These are phyloP conservation scores for Mohoua ochrocephala DNA, from an alignment of 2,113 vertebrate genomes.

Conservation along the genomic window DNA sequence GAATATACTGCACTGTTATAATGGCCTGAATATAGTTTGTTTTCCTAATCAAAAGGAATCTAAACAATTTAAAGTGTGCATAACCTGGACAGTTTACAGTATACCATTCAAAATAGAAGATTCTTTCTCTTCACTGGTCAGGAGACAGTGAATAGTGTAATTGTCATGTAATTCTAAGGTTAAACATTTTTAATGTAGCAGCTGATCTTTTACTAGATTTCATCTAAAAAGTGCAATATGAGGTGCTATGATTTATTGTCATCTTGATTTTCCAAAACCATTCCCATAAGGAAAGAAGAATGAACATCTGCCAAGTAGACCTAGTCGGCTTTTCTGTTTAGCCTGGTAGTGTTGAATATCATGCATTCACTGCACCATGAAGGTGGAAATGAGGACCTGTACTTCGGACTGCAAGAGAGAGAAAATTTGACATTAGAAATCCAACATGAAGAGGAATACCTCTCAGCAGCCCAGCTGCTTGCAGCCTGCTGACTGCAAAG, in stretches of 20 bases:
- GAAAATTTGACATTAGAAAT: background rate
- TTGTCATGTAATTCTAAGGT: background rate
- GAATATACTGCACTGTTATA: background rate
- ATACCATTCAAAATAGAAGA: background rate
- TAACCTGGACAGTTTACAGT: background rate
- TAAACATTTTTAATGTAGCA: background rate
- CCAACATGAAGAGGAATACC: background rate
- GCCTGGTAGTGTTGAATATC: background rate
- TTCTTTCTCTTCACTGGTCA: background rate
- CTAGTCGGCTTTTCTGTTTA: background rate
- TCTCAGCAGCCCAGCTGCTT: background rate
- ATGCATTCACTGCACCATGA: background rate
- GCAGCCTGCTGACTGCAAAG: background rate
- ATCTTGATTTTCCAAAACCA: background rate
- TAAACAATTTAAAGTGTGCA: background rate
- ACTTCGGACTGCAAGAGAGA: background rate
- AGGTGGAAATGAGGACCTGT: background rate
- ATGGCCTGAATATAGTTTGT: background rate
- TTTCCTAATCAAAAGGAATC: background rate
- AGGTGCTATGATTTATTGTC: background rate
- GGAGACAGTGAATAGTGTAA: background rate
- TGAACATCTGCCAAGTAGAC: background rate
- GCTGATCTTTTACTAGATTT: background rate
- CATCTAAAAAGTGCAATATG: background rate
- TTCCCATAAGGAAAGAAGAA: background rate